Evolutionary conservation across 2,113 vertebrate genomes (phyloP).

Genomic region (Vulpes vulpes): DNA sequence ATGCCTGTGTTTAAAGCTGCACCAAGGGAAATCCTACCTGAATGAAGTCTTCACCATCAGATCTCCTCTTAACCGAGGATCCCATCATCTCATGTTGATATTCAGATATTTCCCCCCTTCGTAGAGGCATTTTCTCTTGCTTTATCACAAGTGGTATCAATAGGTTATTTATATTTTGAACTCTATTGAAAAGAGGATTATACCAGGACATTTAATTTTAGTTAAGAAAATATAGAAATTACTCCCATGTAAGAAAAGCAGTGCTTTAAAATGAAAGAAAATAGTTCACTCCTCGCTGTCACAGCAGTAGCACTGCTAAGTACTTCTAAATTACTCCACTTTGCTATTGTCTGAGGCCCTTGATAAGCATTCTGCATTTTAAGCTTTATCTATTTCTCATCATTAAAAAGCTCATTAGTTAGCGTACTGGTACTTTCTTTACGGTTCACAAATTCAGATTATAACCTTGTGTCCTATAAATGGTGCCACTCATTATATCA

Average conservation of each 20-base stretch:
- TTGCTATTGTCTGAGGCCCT: slow-evolving; percentile 82
- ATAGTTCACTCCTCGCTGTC: slow-evolving; percentile 79
- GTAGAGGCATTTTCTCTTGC: slow-evolving; percentile 61
- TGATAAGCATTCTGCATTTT: slow-evolving; percentile 84
- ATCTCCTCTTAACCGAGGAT: background rate
- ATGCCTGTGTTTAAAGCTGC: background rate
- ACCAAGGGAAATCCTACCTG: background rate
- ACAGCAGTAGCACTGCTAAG: slow-evolving; percentile 83
- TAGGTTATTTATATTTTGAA: slow-evolving; percentile 78
- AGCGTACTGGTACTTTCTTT: slow-evolving; percentile 77
- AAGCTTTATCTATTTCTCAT: slow-evolving; percentile 84
- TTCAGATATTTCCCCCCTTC: slow-evolving; percentile 52
- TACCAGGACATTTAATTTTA: slow-evolving; percentile 77
- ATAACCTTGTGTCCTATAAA: slow-evolving; percentile 74
- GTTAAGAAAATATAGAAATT: slow-evolving; percentile 84
- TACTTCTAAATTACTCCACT: slow-evolving; percentile 85
- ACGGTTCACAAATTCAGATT: slow-evolving; percentile 79
- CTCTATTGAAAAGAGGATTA: slow-evolving; percentile 72
- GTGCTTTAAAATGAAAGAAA: slow-evolving; percentile 83
- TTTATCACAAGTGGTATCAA: slow-evolving; percentile 70
- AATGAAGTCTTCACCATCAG: background rate
- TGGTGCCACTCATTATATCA: slow-evolving; percentile 69
- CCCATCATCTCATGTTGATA: background rate
- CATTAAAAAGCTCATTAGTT: slow-evolving; percentile 84
- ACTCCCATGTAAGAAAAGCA: slow-evolving; percentile 75